Base-by-base conservation (phyloP, 2,888 invertebrate genomes). In the Vesta saturnalis region DNA sequence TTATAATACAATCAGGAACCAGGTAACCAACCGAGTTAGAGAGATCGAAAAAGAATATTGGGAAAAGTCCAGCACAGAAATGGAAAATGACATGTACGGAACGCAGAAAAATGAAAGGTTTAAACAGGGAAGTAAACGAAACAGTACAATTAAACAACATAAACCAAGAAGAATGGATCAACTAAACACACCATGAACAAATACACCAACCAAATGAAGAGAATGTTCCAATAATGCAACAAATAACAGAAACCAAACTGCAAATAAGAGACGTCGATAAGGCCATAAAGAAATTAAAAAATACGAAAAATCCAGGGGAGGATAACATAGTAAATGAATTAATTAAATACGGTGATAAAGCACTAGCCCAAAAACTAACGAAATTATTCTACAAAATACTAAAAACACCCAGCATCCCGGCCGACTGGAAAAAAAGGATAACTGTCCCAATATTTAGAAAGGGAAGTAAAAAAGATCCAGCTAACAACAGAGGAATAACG, bases 211-310 rank as follows among this genome's bases (percentile, higher is more conserved):
- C 47, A 14, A 47, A 47, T 47, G 47, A 15, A 47, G 47, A 47
- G 47, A 47, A 10, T 47, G 47, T 8, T 47, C 47, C 15, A 47
- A 14, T 14, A 47, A 47, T 10, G 47, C 47, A 47, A 47, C 47
- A 47, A n/a, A n/a, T n/a, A n/a, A n/a, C n/a, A n/a, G n/a, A n/a
- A n/a, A n/a, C n/a, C n/a, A n/a, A n/a, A n/a, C 47, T 47, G 47
- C 47, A 47, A 47, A 4, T 47, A 47, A 15, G n/a, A 47, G 47
- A 47, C 15, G 15, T 47, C 10, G 47, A 47, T 4, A 47, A 47
- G 47, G n/a, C 47, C 47, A 47, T 47, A 47, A 47, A 47, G 47
- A 47, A 47, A 47, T 47, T 12, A 47, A n/a, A n/a, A n/a, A n/a
- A n/a, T n/a, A n/a, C n/a, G n/a, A n/a, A n/a, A n/a, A n/a, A n/a